phyloP scores from a whole-genome alignment of 2,888 invertebrate genomes.

The Rhorus exstirpatorius region DNA sequence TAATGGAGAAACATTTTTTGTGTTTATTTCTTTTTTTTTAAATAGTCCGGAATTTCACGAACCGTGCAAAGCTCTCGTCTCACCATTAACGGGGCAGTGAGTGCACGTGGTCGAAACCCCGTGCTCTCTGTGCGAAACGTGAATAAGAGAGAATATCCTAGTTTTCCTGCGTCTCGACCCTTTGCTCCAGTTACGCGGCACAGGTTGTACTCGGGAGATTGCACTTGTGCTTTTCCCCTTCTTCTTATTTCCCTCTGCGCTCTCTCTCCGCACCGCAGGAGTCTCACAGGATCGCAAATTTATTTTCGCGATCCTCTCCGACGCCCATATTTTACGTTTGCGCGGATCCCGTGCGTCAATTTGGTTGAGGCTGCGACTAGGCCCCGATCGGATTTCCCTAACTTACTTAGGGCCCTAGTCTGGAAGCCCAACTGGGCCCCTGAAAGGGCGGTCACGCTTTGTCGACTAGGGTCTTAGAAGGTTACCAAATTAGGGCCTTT shows the following conservation, averaged over 20 bases:
- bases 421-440: too few relatives aligned
- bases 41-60: constrained; percentile 3
- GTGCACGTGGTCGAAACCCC: constrained; percentile 15
- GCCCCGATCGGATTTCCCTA: too few relatives aligned
- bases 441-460: too few relatives aligned
- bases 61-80: constrained; percentile 36
- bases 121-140: background rate
- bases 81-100: constrained; percentile 16
- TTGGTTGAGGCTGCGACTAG: too few relatives aligned
- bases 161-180: constrained; percentile 13
- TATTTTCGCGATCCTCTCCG: background rate
- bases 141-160: background rate
- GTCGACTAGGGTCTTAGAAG: too few relatives aligned
- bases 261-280: background rate
- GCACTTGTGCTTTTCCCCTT: background rate
- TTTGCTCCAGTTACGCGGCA: constrained; percentile 24
- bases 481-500: too few relatives aligned
- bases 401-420: too few relatives aligned
- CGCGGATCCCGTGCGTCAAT: too few relatives aligned
- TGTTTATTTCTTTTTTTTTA: background rate
- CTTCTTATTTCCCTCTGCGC: too few relatives aligned
- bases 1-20: background rate
- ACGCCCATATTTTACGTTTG: too few relatives aligned
- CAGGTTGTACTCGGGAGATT: background rate
- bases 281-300: background rate